phyloP scores from a whole-genome alignment of 1,140 invertebrate species.

The Anadara kagoshimensis region DNA sequence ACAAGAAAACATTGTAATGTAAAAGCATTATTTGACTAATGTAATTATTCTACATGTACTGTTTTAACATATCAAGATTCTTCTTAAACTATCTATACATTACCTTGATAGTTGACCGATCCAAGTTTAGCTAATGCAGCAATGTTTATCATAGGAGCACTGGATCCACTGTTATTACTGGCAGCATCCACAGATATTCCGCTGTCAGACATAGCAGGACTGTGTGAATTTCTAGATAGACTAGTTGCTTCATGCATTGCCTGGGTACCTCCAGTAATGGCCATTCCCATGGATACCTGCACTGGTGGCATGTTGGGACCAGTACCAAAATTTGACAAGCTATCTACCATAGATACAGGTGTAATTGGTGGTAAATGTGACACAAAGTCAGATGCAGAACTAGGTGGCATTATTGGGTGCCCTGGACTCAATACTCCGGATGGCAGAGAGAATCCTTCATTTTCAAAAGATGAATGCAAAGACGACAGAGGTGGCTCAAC shows the following conservation, averaged over 20 bases:
- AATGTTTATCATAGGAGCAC: slow-evolving; percentile 82
- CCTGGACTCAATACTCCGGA: slow-evolving; percentile 72
- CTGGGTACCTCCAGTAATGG: slow-evolving; percentile 36
- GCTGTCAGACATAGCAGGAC: slow-evolving; percentile 73
- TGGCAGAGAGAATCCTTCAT: slow-evolving; percentile 70
- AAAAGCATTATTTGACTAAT: too few relatives aligned
- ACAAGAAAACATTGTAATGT: too few relatives aligned
- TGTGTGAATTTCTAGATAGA: slow-evolving; percentile 64
- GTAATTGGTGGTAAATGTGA: slow-evolving; percentile 25
- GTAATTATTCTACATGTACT: too few relatives aligned
- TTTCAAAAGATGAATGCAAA: slow-evolving; percentile 72
- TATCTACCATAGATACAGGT: slow-evolving; percentile 37
- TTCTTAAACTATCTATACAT: background rate
- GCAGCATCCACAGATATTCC: slow-evolving; percentile 77
- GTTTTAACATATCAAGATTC: too few relatives aligned
- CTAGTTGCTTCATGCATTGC: slow-evolving; percentile 38
- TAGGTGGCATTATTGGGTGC: slow-evolving; percentile 38
- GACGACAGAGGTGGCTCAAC: slow-evolving; percentile 57
- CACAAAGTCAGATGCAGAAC: slow-evolving; percentile 21
- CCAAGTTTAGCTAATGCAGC: slow-evolving; percentile 88
- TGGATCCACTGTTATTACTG: slow-evolving; percentile 80
- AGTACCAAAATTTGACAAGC: slow-evolving; percentile 21
- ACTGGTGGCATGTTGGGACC: slow-evolving; percentile 2
- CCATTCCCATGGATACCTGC: slow-evolving; percentile 20
- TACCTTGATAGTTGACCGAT: slow-evolving; percentile 50